A percentile compares a stretch with the other conserved stretches of the same genome.
These are phyloP conservation scores for Idaea aversata DNA, from an alignment of 2,888 invertebrate species.

Conservation along the genomic window DNA sequence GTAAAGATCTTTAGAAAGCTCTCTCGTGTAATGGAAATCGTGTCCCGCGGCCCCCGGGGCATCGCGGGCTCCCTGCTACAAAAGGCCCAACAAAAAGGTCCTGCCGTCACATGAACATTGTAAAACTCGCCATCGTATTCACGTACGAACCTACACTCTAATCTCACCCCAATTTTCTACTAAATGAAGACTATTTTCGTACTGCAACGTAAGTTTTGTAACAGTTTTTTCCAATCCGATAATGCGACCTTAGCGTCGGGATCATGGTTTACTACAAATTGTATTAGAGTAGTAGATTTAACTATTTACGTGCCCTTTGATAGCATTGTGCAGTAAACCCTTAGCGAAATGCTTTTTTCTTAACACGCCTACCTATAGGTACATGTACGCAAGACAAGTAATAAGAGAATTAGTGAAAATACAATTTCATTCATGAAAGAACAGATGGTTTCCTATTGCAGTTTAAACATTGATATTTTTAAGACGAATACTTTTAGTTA, in stretches of 20 bases:
- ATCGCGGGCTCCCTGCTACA: constrained; percentile 71
- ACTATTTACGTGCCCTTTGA: constrained; percentile 64
- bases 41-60: constrained; percentile 68
- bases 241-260: constrained; percentile 78
- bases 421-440: background rate
- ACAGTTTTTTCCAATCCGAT: constrained; percentile 79
- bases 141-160: constrained; percentile 48
- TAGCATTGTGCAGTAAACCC: constrained; percentile 18
- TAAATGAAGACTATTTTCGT: constrained; percentile 51
- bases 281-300: constrained; percentile 79
- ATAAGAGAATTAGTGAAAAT: background rate
- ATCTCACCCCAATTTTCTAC: constrained; percentile 46
- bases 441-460: background rate
- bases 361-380: constrained; percentile 10
- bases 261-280: constrained; percentile 81
- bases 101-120: constrained; percentile 78
- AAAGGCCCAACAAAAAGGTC: constrained; percentile 78
- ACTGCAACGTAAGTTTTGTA: constrained; percentile 49
- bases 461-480: background rate
- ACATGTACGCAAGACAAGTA: background rate
- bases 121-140: constrained; percentile 72
- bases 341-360: constrained; percentile 1
- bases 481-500: no score
- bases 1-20: constrained; percentile 64
- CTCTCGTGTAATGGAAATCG: constrained; percentile 78